phyloP scores from a whole-genome alignment of 1,140 invertebrate genomes.

The Drusus annulatus region DNA sequence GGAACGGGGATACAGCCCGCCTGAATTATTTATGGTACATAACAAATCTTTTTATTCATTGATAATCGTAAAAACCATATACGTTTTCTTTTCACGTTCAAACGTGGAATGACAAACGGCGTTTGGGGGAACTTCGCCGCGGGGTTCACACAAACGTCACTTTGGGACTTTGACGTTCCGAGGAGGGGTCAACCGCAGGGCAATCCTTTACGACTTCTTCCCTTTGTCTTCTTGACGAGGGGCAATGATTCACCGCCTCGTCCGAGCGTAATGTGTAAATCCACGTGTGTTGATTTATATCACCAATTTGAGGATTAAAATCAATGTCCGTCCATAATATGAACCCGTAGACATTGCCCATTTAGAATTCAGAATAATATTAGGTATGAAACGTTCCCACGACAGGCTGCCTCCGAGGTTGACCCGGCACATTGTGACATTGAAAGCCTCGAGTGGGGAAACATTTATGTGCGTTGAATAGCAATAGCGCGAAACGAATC shows the following conservation, averaged over 20 bases:
- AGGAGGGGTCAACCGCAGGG: conserved; percentile 35
- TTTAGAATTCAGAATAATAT: neutral
- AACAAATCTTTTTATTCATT: conserved; percentile 51
- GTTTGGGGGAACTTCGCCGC: conserved; percentile 36
- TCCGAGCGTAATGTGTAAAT: conserved; percentile 18
- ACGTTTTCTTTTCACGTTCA: conserved; percentile 44
- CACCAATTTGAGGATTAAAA: conserved; percentile 38
- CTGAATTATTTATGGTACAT: conserved; percentile 44
- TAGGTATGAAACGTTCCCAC: conserved; percentile 5
- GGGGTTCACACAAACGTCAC: conserved; percentile 45
- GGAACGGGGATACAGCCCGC: conserved; percentile 32
- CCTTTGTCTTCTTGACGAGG: conserved; percentile 7
- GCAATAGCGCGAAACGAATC: neutral
- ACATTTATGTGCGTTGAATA: neutral
- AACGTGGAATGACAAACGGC: conserved; percentile 47
- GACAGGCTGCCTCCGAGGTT: neutral
- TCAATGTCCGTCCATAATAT: conserved; percentile 14
- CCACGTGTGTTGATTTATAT: conserved; percentile 35
- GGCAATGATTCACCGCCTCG: conserved; percentile 38
- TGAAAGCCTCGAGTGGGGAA: neutral
- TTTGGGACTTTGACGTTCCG: neutral
- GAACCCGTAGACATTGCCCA: no score
- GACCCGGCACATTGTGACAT: neutral
- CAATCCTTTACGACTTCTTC: neutral
- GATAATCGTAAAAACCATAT: conserved; percentile 49